Evolutionary conservation across 1,140 invertebrate species (phyloP).

Genomic region (Laodelphax striatellus): DNA sequence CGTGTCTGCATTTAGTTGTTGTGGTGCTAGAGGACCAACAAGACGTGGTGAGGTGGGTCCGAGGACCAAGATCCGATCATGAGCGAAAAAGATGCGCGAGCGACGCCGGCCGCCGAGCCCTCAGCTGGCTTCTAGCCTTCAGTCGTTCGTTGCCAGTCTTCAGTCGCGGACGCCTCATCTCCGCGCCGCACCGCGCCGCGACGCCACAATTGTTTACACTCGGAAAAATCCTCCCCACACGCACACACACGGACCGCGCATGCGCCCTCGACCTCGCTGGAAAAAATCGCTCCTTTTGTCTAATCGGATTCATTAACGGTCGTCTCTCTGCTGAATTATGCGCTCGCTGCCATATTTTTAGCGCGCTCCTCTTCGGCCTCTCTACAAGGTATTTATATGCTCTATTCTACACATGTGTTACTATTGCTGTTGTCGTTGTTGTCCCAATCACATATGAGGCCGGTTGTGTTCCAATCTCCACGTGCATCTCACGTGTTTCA

Average conservation of each 20-base stretch:
- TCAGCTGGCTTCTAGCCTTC: no score
- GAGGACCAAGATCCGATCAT: background rate
- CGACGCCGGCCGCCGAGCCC: background rate
- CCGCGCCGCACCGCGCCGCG: background rate
- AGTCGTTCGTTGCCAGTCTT: no score
- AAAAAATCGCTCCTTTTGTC: conserved; percentile 28
- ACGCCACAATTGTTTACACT: background rate
- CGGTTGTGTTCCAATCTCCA: background rate
- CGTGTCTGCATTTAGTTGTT: conserved; percentile 8
- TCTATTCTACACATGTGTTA: background rate
- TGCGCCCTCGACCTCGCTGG: background rate
- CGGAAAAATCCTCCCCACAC: background rate
- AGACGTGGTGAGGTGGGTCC: background rate
- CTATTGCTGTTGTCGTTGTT: background rate
- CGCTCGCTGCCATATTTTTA: conserved; percentile 30
- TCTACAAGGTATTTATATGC: background rate
- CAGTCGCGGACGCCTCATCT: background rate
- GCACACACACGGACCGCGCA: background rate
- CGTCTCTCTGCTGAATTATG: conserved; percentile 36
- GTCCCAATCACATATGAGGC: background rate
- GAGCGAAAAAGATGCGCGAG: conserved; percentile 1
- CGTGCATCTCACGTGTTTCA: background rate
- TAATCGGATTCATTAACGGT: conserved; percentile 43
- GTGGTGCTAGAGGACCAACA: background rate
- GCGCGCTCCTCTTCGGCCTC: background rate